Conservation (phyloP, 2,113 vertebrate species). For the Melanerpes aurifrons region DNA sequence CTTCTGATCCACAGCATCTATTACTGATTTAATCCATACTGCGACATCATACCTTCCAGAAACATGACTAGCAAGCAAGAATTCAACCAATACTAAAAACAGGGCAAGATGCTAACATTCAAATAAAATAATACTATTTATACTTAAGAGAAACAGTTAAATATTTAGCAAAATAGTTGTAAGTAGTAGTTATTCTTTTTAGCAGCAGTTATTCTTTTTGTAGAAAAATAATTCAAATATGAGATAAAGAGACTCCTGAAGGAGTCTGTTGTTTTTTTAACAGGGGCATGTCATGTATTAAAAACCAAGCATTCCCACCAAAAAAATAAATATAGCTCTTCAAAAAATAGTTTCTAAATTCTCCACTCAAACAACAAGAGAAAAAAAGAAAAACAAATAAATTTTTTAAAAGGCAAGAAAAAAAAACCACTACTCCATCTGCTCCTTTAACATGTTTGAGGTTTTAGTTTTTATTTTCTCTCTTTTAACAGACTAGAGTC, state of each 20-base stretch:
- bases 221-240: not conserved
- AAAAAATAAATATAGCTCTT: not conserved
- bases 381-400: not conserved
- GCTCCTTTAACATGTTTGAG: not conserved
- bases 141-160: not conserved
- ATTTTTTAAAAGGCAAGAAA: not conserved
- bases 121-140: not conserved
- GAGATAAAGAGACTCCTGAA: not conserved
- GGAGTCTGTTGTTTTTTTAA: not conserved
- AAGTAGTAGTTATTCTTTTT: not conserved
- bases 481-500: not conserved
- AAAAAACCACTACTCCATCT: not conserved
- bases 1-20: not conserved
- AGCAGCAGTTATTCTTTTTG: not conserved
- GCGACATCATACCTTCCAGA: not conserved
- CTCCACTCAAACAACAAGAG: not conserved
- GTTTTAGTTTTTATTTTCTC: not conserved
- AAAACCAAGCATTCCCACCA: not conserved
- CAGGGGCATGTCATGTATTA: not conserved
- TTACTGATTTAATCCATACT: not conserved
- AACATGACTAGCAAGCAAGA: not conserved
- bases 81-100: not conserved
- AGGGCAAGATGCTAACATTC: not conserved
- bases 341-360: not conserved
- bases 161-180: not conserved